These are phyloP conservation scores for Polyploca ridens DNA, from an alignment of 2,888 invertebrate species.

Conservation along the genomic window DNA sequence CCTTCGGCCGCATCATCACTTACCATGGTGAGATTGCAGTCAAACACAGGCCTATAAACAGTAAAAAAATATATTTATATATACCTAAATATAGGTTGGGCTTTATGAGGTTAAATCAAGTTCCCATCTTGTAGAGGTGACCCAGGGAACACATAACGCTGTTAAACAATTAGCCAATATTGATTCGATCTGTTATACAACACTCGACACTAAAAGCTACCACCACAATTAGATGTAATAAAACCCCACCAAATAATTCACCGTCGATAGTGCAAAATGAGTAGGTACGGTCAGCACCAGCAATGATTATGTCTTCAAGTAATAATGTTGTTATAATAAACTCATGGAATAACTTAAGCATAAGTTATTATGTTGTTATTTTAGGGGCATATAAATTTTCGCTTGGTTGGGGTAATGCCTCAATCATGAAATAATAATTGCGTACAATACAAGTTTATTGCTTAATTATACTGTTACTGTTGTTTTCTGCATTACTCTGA, in stretches of 20 bases:
- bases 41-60: no score
- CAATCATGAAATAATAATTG: neutral
- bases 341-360: neutral
- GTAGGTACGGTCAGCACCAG: neutral
- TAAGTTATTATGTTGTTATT: neutral
- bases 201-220: neutral
- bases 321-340: neutral
- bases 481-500: no score
- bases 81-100: no score
- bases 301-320: neutral
- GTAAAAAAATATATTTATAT: no score
- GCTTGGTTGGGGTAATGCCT: no score
- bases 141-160: neutral
- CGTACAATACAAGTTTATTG: no score
- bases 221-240: slow-evolving; percentile 10
- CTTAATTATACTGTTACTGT: no score
- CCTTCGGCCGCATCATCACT: no score
- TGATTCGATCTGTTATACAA: neutral
- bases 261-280: slow-evolving; percentile 6
- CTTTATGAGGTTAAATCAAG: no score
- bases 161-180: neutral
- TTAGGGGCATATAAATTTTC: neutral
- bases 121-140: no score
- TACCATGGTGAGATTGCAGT: no score
- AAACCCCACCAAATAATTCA: slow-evolving; percentile 1